phyloP scores from a whole-genome alignment of 2,797 vertebrate species.

The Siniperca undulata region DNA sequence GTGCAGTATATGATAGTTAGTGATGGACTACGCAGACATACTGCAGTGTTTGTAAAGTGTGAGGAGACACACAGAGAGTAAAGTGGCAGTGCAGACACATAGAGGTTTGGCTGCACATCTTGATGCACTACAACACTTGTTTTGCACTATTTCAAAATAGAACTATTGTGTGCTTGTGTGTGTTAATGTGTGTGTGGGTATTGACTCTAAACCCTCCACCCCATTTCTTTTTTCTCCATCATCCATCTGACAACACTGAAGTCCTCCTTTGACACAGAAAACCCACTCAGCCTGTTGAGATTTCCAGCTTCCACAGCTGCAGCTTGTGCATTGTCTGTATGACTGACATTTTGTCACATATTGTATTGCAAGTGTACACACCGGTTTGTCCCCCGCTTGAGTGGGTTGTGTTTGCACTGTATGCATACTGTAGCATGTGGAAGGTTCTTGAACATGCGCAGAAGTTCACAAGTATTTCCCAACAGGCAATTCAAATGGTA shows the following conservation, averaged over 20 bases:
- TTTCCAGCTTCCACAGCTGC: constrained; percentile 58
- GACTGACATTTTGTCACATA: constrained; percentile 30
- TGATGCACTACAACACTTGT: constrained; percentile 58
- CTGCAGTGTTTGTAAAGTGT: constrained; percentile 6
- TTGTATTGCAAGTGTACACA: constrained; percentile 28
- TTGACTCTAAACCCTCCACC: constrained; percentile 60
- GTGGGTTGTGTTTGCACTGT: constrained; percentile 6
- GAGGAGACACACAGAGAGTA: constrained; percentile 12
- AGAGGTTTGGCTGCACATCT: constrained; percentile 38
- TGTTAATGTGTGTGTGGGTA: constrained; percentile 46
- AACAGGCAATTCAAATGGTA: constrained; percentile 55
- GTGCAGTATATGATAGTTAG: constrained; percentile 15
- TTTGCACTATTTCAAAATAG: constrained; percentile 72
- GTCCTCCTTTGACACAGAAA: constrained; percentile 71
- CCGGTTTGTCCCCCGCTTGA: constrained; percentile 9
- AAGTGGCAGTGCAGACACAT: constrained; percentile 32
- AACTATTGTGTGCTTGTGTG: constrained; percentile 68
- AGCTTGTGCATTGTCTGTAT: constrained; percentile 45
- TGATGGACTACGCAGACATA: constrained; percentile 8
- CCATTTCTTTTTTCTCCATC: constrained; percentile 57
- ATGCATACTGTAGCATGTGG: constrained; percentile 22
- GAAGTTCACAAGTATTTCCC: constrained; percentile 60
- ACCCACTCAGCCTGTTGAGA: constrained; percentile 67
- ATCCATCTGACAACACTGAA: constrained; percentile 75
- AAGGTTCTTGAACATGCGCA: constrained; percentile 35